These are phyloP conservation scores for Heliothis virescens DNA, from an alignment of 1,140 invertebrate species.

Conservation along the genomic window DNA sequence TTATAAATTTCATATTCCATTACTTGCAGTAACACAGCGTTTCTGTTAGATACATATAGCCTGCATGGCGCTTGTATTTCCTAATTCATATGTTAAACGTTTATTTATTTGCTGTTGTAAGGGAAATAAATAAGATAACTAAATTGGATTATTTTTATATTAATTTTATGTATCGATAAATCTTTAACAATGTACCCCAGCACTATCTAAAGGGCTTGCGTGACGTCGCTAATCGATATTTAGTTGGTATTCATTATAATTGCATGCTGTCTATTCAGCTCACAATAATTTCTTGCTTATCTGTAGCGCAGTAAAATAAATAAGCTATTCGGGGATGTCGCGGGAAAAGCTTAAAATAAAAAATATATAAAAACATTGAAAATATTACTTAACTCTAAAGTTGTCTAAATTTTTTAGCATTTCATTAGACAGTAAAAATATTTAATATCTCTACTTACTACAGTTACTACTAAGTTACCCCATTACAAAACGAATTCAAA, in stretches of 20 bases:
- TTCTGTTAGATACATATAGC: too few species aligned
- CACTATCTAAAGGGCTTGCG: constrained; percentile 54
- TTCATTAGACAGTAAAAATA: too few species aligned
- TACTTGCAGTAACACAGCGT: too few species aligned
- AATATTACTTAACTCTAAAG: not conserved
- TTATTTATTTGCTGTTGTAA: too few species aligned
- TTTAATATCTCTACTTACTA: too few species aligned
- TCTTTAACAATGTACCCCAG: not conserved
- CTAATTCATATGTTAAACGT: too few species aligned
- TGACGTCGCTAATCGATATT: constrained; percentile 68
- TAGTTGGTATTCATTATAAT: constrained; percentile 70
- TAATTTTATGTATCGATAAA: constrained; percentile 16
- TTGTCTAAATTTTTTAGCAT: too few species aligned
- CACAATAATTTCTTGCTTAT: constrained; percentile 45
- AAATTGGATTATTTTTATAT: too few species aligned
- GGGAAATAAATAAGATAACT: too few species aligned
- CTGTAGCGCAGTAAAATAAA: constrained; percentile 37
- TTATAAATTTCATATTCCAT: too few species aligned
- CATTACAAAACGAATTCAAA: not conserved
- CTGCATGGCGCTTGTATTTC: too few species aligned
- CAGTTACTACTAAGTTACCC: not conserved
- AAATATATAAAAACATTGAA: not conserved
- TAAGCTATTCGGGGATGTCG: constrained; percentile 34
- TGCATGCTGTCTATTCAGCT: constrained; percentile 65
- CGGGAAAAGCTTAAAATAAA: constrained; percentile 1